Evolutionary conservation across 2,113 vertebrate genomes (phyloP).

Genomic region (Cheilinus undulatus): DNA sequence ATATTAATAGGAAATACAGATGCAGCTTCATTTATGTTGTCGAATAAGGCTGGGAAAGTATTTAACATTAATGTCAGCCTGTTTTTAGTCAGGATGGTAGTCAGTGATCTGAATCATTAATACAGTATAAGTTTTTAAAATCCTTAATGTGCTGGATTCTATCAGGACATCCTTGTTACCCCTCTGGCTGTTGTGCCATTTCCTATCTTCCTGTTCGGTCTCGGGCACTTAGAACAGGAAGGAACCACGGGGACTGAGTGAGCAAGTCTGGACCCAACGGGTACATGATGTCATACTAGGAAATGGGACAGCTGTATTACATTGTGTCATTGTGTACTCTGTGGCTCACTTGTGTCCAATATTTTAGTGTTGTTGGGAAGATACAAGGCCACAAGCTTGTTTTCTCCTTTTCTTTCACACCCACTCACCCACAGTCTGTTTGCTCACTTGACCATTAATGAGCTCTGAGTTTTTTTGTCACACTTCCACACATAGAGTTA

Average conservation of each 20-base stretch:
- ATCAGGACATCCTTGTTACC: slow-evolving; percentile 65
- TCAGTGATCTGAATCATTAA: not conserved
- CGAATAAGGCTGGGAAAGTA: too few relatives aligned
- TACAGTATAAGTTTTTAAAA: not conserved
- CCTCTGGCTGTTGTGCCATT: slow-evolving; percentile 57
- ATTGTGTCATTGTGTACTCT: slow-evolving; percentile 76
- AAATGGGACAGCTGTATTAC: slow-evolving; percentile 72
- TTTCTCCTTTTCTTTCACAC: slow-evolving; percentile 39
- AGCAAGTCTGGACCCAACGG: slow-evolving; percentile 53
- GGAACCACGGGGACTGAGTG: slow-evolving; percentile 54
- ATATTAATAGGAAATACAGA: too few relatives aligned
- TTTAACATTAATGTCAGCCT: not conserved
- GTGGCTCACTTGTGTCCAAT: slow-evolving; percentile 44
- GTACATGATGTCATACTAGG: slow-evolving; percentile 81
- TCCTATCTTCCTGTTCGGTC: slow-evolving; percentile 67
- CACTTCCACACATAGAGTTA: slow-evolving; percentile 9
- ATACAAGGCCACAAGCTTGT: slow-evolving; percentile 49
- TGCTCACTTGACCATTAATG: not conserved
- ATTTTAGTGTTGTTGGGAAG: slow-evolving; percentile 31
- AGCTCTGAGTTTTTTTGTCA: slow-evolving; percentile 18
- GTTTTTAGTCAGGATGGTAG: not conserved
- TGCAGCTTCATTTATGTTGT: too few relatives aligned
- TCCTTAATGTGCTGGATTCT: not conserved
- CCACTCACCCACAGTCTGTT: not conserved
- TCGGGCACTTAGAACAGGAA: slow-evolving; percentile 74